Evolutionary conservation across 2,797 vertebrate genomes (phyloP), one percentile per base, ranked within the genome.

Genomic region (Gephyroberyx darwinii): DNA sequence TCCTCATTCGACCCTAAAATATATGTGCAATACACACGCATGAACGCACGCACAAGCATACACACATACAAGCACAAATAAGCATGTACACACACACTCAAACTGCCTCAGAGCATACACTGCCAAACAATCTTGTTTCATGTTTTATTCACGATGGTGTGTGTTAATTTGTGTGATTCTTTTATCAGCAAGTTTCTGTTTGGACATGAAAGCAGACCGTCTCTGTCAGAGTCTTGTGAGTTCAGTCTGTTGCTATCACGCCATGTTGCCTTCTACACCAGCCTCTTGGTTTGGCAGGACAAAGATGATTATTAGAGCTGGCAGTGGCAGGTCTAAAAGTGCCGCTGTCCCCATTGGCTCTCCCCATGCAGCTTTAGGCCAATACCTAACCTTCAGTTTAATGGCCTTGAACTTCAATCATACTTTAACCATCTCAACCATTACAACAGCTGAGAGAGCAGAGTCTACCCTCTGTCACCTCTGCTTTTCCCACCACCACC

Each of bases 231-330:
- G 10, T 39, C 8, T 1, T 37, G 37, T 39, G 37, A 39, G 12
- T 12, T 39, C 37, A 39, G 37, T 12, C 10, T 39, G 19, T 50
- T n/a, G 19, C 50, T 71, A 43, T 52, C 59, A 14, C 37, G 37
- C 9, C 50, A 20, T 7, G 12, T 71, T 52, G 26, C 48, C 45
- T 57, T 50, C 41, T n/a, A 33, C 60, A 47, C 30, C 61, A 47
- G 14, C 14, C 50, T 20, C 50, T 22, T 22, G 13, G 9, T 9
- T 51, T n/a, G 48, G 48, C 48, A 65, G 64, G 65, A 17, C 10
- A 41, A 26, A 66, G 57, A 67, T 62, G 43, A 51, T 80, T 62
- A 75, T 81, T 71, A 59, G 37, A 20, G 26, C 56, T 62, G 48
- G 61, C 51, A 68, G 50, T 6, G 13, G 26, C 69, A 16, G 16